A percentile compares a stretch with the other conserved stretches of the same genome.
Conservation (phyloP, 1,140 invertebrate genomes). For the Vollenhovia emeryi region DNA sequence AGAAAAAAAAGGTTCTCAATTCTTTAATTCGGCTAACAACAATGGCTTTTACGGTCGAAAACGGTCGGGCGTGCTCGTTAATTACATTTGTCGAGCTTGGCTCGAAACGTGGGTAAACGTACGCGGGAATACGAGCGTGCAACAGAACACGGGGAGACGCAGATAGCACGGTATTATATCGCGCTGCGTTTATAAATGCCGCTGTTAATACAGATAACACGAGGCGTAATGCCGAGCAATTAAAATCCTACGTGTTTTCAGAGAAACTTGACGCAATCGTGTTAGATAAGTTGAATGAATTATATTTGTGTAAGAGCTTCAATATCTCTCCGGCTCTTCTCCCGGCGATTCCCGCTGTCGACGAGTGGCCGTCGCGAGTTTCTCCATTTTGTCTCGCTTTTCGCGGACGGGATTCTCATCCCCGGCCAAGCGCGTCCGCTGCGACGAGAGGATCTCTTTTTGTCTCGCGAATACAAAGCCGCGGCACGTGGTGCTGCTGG, state of each 20-base stretch:
- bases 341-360: not conserved
- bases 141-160: not conserved
- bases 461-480: slow-evolving; percentile 25
- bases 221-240: slow-evolving; percentile 1
- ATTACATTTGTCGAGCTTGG: slow-evolving; percentile 25
- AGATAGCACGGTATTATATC: slow-evolving; percentile 10
- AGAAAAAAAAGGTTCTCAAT: not conserved
- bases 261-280: not conserved
- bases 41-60: not conserved
- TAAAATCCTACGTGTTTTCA: slow-evolving; percentile 20
- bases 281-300: not conserved
- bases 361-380: not conserved
- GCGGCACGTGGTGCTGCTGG: not conserved
- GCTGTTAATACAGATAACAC: not conserved
- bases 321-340: not conserved
- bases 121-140: not conserved
- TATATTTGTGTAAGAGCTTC: not conserved
- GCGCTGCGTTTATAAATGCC: not conserved
- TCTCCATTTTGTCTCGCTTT: not conserved
- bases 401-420: not conserved
- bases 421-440: not conserved
- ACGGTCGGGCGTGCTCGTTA: not conserved
- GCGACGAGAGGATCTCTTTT: not conserved
- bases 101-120: not conserved
- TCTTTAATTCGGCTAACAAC: not conserved